Conservation (phyloP, 2,797 vertebrate genomes). For the Centroberyx gerrardi region DNA sequence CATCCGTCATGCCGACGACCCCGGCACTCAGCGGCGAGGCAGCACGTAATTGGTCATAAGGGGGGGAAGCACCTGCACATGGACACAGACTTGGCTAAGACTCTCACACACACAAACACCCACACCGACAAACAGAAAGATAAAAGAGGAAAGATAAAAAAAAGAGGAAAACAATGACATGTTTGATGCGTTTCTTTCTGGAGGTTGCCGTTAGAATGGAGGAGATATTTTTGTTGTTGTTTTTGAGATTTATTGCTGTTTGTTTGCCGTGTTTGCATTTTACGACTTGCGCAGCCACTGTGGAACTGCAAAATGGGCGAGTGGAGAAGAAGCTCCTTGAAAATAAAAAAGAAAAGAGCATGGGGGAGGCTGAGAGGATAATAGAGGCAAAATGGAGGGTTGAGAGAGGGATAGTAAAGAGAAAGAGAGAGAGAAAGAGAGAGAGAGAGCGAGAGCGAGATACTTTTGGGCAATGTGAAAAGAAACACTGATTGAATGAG, state of each 20-base stretch:
- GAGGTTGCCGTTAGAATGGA: slow-evolving; percentile 42
- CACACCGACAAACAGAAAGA: slow-evolving; percentile 3
- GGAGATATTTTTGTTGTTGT: slow-evolving; percentile 42
- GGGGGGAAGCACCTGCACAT: background rate
- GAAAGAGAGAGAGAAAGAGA: slow-evolving; percentile 18
- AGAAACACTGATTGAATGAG: slow-evolving; percentile 57
- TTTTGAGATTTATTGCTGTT: slow-evolving; percentile 74
- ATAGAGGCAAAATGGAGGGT: slow-evolving; percentile 62
- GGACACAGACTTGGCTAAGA: background rate
- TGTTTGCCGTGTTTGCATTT: slow-evolving; percentile 66
- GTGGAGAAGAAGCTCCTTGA: slow-evolving; percentile 1
- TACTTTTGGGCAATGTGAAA: slow-evolving; percentile 37
- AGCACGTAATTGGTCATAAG: slow-evolving; percentile 47
- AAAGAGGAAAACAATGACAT: slow-evolving; percentile 50
- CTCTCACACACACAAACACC: background rate
- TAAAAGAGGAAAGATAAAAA: background rate
- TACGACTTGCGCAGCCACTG: slow-evolving; percentile 57
- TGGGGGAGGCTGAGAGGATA: slow-evolving; percentile 47
- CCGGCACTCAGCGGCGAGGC: slow-evolving; percentile 41
- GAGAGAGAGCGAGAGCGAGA: slow-evolving; percentile 11
- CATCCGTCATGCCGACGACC: slow-evolving; percentile 61
- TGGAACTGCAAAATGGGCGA: slow-evolving; percentile 55
- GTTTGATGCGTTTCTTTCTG: slow-evolving; percentile 51
- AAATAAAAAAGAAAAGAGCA: too few relatives aligned
- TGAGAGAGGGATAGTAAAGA: slow-evolving; percentile 40